Evolutionary conservation across 53 echinoderm and acorn worm genomes (phyloP), one percentile per base, ranked within the genome.

Genomic region (Luidia sarsii): DNA sequence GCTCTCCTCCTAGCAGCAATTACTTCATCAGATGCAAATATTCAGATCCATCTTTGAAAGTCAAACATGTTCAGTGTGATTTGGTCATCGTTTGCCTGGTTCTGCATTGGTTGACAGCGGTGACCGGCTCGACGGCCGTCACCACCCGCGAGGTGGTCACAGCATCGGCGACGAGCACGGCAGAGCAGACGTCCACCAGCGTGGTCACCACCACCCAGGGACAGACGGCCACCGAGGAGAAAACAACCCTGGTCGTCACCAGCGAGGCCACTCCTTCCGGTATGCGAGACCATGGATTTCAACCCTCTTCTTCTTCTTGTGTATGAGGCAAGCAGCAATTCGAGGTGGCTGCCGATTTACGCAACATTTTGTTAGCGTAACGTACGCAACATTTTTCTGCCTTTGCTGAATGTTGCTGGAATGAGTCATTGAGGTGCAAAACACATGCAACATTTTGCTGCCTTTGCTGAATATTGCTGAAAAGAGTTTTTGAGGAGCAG

Each of bases 171-270:
- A 14, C 16, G 2, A 70, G 51, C 18, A 70, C 70, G 7, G 70
- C 70, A 4, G 70, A 70, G 10, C 70, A 31, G 8, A 70, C 70
- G 18, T 51, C 70, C 50, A 70, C 31, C 52, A 34, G 33, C 7
- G 70, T 70, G 15, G n/a, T 1, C 50, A 50, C 20, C 34, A 52
- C 70, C 13, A 51, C 70, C 13, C 70, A 50, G 33, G 51, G 52
- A 22, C 8, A 30, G 4, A 50, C 70, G 0, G 52, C 70, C 10
- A 23, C 50, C 3, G 70, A 70, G 35, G 67, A 67, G 48, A 11
- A 23, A 41, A 67, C 67, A 3, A 27, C 67, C 48, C 45, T 67
- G 67, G 24, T 67, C 23, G 67, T 67, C 3, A 67, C 67, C 15
- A 67, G 45, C 24, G 45, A 3, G 27, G 48, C 67, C 23, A 4